A percentile compares a stretch with the other conserved stretches of the same genome.
phyloP scores from a whole-genome alignment of 2,888 invertebrate genomes.

The Alsophila aescularia region DNA sequence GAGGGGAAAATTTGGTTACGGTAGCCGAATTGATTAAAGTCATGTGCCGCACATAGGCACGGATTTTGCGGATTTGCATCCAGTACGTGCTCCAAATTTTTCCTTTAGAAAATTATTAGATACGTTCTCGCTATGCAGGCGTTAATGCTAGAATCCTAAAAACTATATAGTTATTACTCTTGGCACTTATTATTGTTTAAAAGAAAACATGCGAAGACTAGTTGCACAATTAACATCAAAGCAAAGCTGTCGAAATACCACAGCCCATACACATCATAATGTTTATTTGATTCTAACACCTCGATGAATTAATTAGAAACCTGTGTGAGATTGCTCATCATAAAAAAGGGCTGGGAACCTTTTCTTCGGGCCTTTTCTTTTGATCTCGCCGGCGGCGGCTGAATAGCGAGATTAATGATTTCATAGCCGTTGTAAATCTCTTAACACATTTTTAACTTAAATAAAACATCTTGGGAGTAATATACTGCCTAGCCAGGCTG shows the following conservation, averaged over 20 bases:
- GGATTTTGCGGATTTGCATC: too few relatives aligned
- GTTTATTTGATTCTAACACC: constrained; percentile 52
- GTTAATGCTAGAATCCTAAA: too few relatives aligned
- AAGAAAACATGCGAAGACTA: too few relatives aligned
- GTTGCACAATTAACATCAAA: too few relatives aligned
- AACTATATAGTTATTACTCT: too few relatives aligned
- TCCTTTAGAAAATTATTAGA: too few relatives aligned
- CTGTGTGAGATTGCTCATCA: constrained; percentile 47
- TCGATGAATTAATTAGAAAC: constrained; percentile 61
- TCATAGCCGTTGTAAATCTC: constrained; percentile 48
- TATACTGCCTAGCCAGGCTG: constrained; percentile 34
- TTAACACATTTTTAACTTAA: constrained; percentile 53
- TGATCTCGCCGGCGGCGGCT: constrained; percentile 46
- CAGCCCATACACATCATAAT: constrained; percentile 42
- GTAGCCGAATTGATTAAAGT: too few relatives aligned
- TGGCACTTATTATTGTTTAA: too few relatives aligned
- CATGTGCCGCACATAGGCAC: too few relatives aligned
- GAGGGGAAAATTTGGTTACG: too few relatives aligned
- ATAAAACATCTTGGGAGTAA: constrained; percentile 50
- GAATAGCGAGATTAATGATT: constrained; percentile 41
- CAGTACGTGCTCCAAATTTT: too few relatives aligned
- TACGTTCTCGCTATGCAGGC: too few relatives aligned
- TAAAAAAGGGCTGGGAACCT: constrained; percentile 44
- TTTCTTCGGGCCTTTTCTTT: constrained; percentile 41
- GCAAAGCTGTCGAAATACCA: constrained; percentile 21